Evolutionary conservation across 1,140 invertebrate genomes (phyloP), one percentile per base, ranked within the genome.

Genomic region (Pogonomyrmex barbatus): DNA sequence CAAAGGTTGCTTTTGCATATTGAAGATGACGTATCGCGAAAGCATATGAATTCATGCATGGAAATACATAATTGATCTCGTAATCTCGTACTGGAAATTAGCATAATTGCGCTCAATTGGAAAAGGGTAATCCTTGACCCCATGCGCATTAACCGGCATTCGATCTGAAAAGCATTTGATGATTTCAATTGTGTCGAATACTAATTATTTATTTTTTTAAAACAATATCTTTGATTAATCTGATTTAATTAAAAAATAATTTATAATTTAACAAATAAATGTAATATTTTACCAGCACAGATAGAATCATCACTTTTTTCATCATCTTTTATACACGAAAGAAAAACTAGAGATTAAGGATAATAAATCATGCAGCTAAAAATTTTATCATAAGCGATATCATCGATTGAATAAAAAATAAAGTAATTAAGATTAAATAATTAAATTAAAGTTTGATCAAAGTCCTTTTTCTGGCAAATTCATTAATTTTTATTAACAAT

Each of bases 111-210:
- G 52, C 70, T 56, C 42, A 0, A 56, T 75, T 75, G 52, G 6
- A 58, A 58, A 58, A 42, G 54, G 30, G 6, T 9, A 17, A 62
- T 62, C 56, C 75, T 77, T 77, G 75, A 77, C 58, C 42, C 6
- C 10, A 36, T 39, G 50, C 33, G 14, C 50, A 42, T 58, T 58
- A 4, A 17, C 4, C 36, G 5, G 36, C 36, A 42, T 75, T 75
- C 24, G 24, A 24, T 24, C 24, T 42, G 52, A 42, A 75, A 39
- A 30, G 3, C 30, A 58, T 42, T 52, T 75, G 42, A 5, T 56
- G 47, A 73, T 9, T 12, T 24, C 24, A 24, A 24, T 24, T 24
- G 24, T 24, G 24, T 24, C 24, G 24, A 24, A 24, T 24, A 24
- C 24, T 24, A 24, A 24, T 24, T 24, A 24, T 24, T 24, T 24